Evolutionary conservation across 2,888 invertebrate genomes (phyloP).

Genomic region (Endotricha flammealis): DNA sequence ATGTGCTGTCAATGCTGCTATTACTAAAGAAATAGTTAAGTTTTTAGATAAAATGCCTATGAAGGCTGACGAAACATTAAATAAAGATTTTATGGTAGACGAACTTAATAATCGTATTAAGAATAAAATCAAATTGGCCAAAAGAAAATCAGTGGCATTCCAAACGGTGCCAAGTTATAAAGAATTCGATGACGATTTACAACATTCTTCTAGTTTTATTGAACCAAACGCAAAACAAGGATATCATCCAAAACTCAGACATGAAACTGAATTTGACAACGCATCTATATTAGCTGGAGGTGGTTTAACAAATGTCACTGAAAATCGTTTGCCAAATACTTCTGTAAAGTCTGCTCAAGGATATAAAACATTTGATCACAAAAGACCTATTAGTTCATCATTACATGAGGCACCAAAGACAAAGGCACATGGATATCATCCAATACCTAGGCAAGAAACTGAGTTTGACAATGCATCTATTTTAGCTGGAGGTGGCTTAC

Average conservation of each 20-base stretch:
- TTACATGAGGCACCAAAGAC: background rate
- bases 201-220: conserved; percentile 29
- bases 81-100: conserved; percentile 37
- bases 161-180: conserved; percentile 28
- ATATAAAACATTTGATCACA: background rate
- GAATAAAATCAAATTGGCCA: conserved; percentile 25
- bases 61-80: conserved; percentile 21
- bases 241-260: background rate
- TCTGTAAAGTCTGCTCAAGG: background rate
- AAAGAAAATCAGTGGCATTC: conserved; percentile 29
- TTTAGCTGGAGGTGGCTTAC: conserved; percentile 2
- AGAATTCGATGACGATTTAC: conserved; percentile 31
- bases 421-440: background rate
- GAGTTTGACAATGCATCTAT: background rate
- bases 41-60: conserved; percentile 38
- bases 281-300: conserved; percentile 3
- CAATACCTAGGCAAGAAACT: background rate
- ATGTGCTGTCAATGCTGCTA: conserved; percentile 21
- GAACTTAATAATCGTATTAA: conserved; percentile 43
- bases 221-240: conserved; percentile 10
- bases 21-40: conserved; percentile 35
- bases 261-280: background rate
- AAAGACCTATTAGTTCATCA: background rate
- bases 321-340: background rate
- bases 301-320: background rate